Evolutionary conservation across 2,113 vertebrate species (phyloP), one percentile per base, ranked within the genome.

Genomic region (Vidua chalybeata): DNA sequence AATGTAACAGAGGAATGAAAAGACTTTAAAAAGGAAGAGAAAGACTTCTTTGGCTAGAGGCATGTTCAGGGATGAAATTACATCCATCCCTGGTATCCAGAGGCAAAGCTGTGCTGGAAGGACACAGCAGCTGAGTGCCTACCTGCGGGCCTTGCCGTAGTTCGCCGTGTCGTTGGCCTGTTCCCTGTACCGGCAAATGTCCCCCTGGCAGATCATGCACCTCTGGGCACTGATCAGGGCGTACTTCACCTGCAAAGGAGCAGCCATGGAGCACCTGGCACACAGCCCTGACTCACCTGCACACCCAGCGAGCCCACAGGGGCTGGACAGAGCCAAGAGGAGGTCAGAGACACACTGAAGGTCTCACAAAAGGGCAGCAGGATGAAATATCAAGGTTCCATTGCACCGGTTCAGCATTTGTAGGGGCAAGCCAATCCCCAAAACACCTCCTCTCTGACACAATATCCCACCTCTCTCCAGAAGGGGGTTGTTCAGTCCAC

Each of bases 81-180:
- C 56, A 67, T 7, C 35, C n/a, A 48, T 7, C 21, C 84, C 94
- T 41, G 15, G 9, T 0, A 33, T 28, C 31, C 0, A 83, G 37
- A 66, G 28, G 45, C 84, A 56, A 27, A 78, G 80, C 83, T 41
- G 48, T 6, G n/a, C 54, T 30, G 80, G 13, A 24, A 68, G 52
- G 85, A 43, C 41, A 93, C 77, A 35, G 52, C 98, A 99, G 99
- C 99, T 99, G 97, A 98, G 99, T 13, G 99, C 99, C 94, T 99
- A 99, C 99, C 99, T 99, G 98, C 99, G 99, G 16, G 99, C 99
- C 95, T 99, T 99, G 27, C 99, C 99, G 4, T 99, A 99, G 98
- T 99, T 99, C 7, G 99, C 97, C 0, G 99, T 99, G 90, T 99
- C 99, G 6, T 98, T 99, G n/a, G 99, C 99, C 97, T 99, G 99